Conservation (phyloP, 2,113 vertebrate genomes). For the Sander vitreus region DNA sequence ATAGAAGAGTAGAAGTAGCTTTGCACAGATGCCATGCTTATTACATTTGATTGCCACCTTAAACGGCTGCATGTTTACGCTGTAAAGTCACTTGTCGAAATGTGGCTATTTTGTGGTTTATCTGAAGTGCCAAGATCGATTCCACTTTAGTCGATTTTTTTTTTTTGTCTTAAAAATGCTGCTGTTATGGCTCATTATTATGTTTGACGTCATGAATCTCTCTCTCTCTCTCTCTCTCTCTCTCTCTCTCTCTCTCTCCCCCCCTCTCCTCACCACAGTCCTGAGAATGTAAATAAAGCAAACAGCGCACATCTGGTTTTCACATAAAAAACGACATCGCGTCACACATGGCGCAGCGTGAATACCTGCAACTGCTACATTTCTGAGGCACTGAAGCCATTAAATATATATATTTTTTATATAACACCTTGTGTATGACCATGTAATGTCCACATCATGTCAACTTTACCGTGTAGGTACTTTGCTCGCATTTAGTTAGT, state of each 20-base stretch:
- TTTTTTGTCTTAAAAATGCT: conserved; percentile 8
- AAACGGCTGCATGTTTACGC: not conserved
- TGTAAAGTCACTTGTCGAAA: not conserved
- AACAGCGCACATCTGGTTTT: conserved; percentile 91
- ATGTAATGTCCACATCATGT: not conserved
- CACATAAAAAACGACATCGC: conserved; percentile 76
- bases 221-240: conserved; percentile 2
- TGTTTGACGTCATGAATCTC: conserved; percentile 82
- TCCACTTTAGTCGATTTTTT: not conserved
- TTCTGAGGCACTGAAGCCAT: conserved; percentile 24
- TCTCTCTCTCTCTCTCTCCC: conserved; percentile 39
- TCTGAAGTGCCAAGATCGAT: not conserved
- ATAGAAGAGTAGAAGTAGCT: not conserved
- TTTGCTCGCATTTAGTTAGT: conserved; percentile 3
- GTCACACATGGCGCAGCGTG: conserved; percentile 59
- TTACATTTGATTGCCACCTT: not conserved
- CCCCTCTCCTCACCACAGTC: conserved; percentile 50
- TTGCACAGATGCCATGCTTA: not conserved
- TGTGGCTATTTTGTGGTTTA: not conserved
- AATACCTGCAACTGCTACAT: conserved; percentile 60
- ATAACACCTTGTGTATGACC: not conserved
- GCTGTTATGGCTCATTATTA: conserved; percentile 64
- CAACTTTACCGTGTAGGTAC: conserved; percentile 7
- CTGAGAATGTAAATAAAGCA: conserved; percentile 92
- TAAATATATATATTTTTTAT: not conserved